phyloP scores from a whole-genome alignment of 2,888 invertebrate species.

The Dioctria linearis region DNA sequence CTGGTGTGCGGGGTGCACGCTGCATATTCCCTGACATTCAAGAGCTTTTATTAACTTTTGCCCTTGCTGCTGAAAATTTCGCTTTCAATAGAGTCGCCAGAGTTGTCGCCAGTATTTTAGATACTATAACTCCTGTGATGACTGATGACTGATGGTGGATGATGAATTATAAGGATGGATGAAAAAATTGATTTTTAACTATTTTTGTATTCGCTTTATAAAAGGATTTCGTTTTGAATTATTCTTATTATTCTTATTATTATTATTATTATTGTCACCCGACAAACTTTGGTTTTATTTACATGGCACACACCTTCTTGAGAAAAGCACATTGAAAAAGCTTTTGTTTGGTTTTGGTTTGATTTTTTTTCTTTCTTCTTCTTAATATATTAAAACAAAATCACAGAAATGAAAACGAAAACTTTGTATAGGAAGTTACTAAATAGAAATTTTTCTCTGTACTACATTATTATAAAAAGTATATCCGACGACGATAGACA shows the following conservation, averaged over 20 bases:
- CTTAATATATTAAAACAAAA: conserved; percentile 1
- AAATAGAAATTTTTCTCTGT: no score
- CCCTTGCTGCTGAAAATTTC: conserved; percentile 38
- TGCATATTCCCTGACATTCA: conserved; percentile 63
- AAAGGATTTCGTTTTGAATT: conserved; percentile 8
- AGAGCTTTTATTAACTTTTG: conserved; percentile 42
- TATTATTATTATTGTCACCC: no score
- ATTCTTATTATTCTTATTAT: background rate
- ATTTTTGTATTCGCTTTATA: conserved; percentile 19
- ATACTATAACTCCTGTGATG: background rate
- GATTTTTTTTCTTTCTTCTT: background rate
- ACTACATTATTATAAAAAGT: background rate
- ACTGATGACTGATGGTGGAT: background rate
- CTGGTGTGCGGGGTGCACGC: conserved; percentile 69
- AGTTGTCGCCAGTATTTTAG: conserved; percentile 5
- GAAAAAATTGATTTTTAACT: conserved; percentile 49
- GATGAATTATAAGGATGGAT: background rate
- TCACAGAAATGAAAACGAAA: background rate
- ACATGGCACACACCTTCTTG: conserved; percentile 28
- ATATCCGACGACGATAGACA: background rate
- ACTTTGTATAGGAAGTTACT: background rate
- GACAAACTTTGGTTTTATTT: background rate
- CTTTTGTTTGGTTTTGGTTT: background rate
- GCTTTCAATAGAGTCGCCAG: conserved; percentile 20
- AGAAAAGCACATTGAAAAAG: conserved; percentile 2